These are phyloP conservation scores for Sprattus sprattus DNA, from an alignment of 2,113 vertebrate genomes.

Conservation along the genomic window DNA sequence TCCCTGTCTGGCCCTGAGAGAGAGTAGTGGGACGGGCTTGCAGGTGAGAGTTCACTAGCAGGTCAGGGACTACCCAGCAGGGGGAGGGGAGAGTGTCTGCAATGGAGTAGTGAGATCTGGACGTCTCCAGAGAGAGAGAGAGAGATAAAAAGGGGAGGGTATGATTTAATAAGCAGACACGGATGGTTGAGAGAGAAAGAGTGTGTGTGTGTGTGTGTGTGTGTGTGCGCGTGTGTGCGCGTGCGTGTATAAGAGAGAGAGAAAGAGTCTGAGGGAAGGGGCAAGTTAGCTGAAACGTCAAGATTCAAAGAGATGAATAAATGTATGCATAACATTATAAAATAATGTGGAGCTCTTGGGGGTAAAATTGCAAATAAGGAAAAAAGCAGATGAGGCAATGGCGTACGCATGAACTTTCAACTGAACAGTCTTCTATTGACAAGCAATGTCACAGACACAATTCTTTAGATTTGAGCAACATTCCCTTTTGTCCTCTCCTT, in stretches of 20 bases:
- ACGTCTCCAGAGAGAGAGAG: background rate
- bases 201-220: background rate
- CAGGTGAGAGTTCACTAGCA: background rate
- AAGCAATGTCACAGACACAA: background rate
- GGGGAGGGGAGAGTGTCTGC: background rate
- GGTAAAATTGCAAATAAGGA: background rate
- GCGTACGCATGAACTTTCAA: background rate
- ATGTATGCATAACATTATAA: slow-evolving; percentile 8
- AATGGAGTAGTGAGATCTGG: background rate
- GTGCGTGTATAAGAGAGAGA: background rate
- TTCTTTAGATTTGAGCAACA: background rate
- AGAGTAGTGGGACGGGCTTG: background rate
- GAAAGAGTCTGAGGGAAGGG: background rate
- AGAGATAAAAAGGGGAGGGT: background rate
- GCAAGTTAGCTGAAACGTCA: background rate
- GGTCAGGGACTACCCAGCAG: background rate
- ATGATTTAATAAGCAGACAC: background rate
- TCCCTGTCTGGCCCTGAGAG: background rate
- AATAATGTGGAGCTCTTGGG: background rate
- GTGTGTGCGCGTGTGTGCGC: background rate
- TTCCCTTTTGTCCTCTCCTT: background rate
- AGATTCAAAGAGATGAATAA: background rate
- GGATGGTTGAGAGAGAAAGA: background rate
- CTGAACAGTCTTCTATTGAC: background rate
- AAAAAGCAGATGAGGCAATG: background rate